Percentiles rank a stretch among this genome's conserved stretches.
Conservation (phyloP, 1,140 invertebrate species). For the Micrasema minimum region DNA sequence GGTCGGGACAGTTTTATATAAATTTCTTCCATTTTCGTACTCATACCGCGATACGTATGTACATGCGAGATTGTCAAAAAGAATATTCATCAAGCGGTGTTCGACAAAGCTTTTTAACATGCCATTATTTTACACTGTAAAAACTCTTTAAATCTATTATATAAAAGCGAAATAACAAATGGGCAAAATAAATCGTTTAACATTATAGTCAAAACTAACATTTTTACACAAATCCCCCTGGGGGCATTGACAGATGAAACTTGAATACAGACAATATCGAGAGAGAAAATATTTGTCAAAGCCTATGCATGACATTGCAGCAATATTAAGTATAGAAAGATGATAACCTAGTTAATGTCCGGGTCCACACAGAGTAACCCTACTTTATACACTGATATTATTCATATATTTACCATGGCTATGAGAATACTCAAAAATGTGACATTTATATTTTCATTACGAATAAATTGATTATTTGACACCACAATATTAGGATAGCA, state of each 20-base stretch:
- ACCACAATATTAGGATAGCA: constrained; percentile 53
- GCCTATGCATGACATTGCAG: constrained; percentile 53
- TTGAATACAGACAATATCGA: constrained; percentile 45
- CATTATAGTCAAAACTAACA: constrained; percentile 38
- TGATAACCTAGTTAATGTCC: constrained; percentile 50
- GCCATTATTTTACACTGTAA: constrained; percentile 46
- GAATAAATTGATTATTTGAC: constrained; percentile 54
- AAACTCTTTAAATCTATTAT: constrained; percentile 38
- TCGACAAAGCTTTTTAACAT: constrained; percentile 48
- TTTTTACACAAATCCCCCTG: constrained; percentile 30
- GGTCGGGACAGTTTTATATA: constrained; percentile 49
- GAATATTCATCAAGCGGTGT: constrained; percentile 48
- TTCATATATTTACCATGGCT: constrained; percentile 51
- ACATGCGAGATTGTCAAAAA: constrained; percentile 53
- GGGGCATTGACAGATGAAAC: constrained; percentile 19
- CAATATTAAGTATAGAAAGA: constrained; percentile 46
- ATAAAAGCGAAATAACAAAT: constrained; percentile 39
- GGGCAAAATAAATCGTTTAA: constrained; percentile 34
- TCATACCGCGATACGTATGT: constrained; percentile 49
- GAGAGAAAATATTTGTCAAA: constrained; percentile 47
- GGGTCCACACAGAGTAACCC: constrained; percentile 52
- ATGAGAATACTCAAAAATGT: constrained; percentile 54
- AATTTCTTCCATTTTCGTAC: constrained; percentile 38
- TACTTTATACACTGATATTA: constrained; percentile 53
- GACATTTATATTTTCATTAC: constrained; percentile 54